phyloP scores from a whole-genome alignment of 2,888 invertebrate genomes.

The Lithophane semibrunnea region DNA sequence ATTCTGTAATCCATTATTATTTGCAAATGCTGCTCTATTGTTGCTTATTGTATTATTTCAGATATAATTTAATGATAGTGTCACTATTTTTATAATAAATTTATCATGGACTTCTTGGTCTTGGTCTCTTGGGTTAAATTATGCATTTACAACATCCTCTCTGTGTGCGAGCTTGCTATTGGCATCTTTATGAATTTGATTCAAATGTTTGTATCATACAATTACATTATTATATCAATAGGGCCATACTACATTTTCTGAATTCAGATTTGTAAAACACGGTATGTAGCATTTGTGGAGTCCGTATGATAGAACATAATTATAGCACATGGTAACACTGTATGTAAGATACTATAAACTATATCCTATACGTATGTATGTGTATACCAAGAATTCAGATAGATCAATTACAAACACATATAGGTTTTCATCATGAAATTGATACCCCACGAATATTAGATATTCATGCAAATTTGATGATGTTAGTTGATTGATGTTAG shows the following conservation, averaged over 20 bases:
- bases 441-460: constrained; percentile 3
- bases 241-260: neutral
- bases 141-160: neutral
- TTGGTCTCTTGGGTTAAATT: neutral
- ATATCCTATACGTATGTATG: neutral
- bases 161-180: neutral
- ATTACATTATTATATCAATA: neutral
- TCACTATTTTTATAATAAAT: neutral
- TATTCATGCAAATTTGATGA: constrained; percentile 22
- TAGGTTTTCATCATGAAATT: constrained; percentile 18
- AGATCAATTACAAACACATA: constrained; percentile 20
- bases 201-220: neutral
- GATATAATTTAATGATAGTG: neutral
- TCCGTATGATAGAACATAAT: neutral
- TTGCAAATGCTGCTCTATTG: constrained; percentile 66
- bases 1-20: constrained; percentile 80
- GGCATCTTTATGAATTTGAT: neutral
- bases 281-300: neutral
- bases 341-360: neutral
- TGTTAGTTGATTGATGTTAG: neutral
- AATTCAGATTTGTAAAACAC: neutral
- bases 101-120: neutral
- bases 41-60: constrained; percentile 14
- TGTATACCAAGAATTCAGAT: constrained; percentile 6
- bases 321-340: neutral